Conservation (phyloP, 2,888 invertebrate species). For the Calameuta pallipes region DNA sequence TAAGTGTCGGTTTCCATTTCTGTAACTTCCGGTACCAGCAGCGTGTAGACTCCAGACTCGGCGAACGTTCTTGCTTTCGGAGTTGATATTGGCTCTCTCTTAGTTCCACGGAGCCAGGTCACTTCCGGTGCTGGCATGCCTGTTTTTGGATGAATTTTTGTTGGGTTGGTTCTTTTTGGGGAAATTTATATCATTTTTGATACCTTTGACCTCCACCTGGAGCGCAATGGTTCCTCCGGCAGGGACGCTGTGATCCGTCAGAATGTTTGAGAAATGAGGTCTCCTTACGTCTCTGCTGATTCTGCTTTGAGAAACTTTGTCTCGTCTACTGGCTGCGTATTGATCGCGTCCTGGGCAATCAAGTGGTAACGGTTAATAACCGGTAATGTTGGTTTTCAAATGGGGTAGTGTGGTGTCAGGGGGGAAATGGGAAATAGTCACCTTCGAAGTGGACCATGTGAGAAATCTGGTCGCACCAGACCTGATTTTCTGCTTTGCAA, state of each 20-base stretch:
- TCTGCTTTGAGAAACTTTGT: constrained; percentile 24
- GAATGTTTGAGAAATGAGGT: constrained; percentile 76
- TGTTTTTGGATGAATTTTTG: constrained; percentile 29
- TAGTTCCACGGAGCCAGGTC: constrained; percentile 76
- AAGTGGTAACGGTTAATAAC: neutral
- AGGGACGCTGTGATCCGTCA: constrained; percentile 79
- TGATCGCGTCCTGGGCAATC: constrained; percentile 31
- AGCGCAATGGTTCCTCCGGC: constrained; percentile 84
- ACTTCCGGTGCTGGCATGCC: constrained; percentile 74
- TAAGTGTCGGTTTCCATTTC: constrained; percentile 81
- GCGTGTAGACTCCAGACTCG: constrained; percentile 77
- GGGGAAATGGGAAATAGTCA: constrained; percentile 50
- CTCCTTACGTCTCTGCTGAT: constrained; percentile 67
- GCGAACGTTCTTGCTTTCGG: constrained; percentile 77
- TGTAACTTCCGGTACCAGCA: constrained; percentile 79
- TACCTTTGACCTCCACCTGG: constrained; percentile 82
- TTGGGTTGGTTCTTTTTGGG: neutral
- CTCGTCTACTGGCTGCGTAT: constrained; percentile 30
- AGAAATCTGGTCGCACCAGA: constrained; percentile 79
- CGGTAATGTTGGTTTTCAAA: constrained; percentile 34
- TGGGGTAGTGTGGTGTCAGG: constrained; percentile 56
- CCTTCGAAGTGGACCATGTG: constrained; percentile 79
- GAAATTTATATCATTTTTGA: neutral
- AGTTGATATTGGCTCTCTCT: constrained; percentile 69
- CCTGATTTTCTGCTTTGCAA: constrained; percentile 79